Conservation (phyloP, 2,888 invertebrate genomes). For the Parelbella ahira region DNA sequence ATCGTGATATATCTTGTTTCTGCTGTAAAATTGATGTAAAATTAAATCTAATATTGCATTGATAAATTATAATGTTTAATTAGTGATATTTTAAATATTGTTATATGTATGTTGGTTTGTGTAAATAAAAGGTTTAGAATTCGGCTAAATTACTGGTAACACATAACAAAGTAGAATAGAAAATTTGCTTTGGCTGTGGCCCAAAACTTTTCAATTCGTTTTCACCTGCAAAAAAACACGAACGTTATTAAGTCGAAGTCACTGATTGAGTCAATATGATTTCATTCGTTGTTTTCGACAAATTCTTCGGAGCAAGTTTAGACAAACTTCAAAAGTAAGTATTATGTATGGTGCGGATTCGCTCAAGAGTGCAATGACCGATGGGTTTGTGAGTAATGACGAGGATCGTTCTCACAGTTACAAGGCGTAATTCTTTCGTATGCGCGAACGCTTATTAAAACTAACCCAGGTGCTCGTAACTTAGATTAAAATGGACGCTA, state of each 20-base stretch:
- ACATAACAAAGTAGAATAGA: no score
- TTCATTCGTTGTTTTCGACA: conserved; percentile 1
- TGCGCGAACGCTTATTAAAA: conserved; percentile 44
- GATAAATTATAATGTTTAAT: no score
- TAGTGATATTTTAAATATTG: no score
- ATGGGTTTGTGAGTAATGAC: conserved; percentile 37
- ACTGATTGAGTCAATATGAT: background rate
- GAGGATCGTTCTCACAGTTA: conserved; percentile 51
- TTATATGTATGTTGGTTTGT: no score
- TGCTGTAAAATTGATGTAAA: no score
- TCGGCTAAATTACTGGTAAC: no score
- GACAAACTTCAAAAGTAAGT: conserved; percentile 14
- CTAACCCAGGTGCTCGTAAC: conserved; percentile 29
- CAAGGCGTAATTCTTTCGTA: conserved; percentile 49
- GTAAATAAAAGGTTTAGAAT: no score
- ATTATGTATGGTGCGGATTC: conserved; percentile 34
- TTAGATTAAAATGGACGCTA: conserved; percentile 12
- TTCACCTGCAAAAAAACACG: no score
- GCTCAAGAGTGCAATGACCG: conserved; percentile 40
- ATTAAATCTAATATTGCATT: no score
- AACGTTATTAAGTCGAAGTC: conserved; percentile 1
- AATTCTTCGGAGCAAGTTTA: conserved; percentile 6
- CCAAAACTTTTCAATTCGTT: no score
- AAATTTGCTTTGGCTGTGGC: no score
- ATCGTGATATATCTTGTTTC: no score